phyloP scores from a whole-genome alignment of 2,888 invertebrate genomes.

The Harpagoxenus sublaevis region DNA sequence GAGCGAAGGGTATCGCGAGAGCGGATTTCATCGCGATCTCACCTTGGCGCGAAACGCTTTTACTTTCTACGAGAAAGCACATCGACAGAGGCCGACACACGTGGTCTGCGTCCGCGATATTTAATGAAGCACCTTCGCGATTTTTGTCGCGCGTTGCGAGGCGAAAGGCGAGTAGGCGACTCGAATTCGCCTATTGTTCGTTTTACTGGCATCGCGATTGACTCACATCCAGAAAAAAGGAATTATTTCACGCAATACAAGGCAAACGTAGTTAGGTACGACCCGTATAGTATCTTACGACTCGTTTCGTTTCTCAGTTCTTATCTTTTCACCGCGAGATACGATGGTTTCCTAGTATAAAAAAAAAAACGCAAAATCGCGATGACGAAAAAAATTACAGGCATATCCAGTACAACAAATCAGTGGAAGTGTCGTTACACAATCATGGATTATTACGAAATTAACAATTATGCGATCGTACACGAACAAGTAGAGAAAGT shows the following conservation, averaged over 20 bases:
- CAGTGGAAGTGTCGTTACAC: not conserved
- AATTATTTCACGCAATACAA: too few species aligned
- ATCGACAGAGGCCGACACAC: slow-evolving; percentile 41
- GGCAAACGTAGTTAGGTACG: not conserved
- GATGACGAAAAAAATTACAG: not conserved
- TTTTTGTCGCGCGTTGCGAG: slow-evolving; percentile 48
- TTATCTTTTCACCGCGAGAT: not conserved
- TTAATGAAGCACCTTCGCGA: not conserved
- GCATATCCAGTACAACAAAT: not conserved
- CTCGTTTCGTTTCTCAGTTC: not conserved
- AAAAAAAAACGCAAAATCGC: not conserved
- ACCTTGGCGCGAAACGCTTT: slow-evolving; percentile 78
- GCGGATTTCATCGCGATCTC: slow-evolving; percentile 67
- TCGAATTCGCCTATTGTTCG: not conserved
- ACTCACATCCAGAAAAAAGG: not conserved
- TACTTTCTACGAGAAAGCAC: slow-evolving; percentile 78
- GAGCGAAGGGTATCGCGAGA: slow-evolving; percentile 67
- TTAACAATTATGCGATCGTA: not conserved
- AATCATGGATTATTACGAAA: not conserved
- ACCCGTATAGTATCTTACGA: not conserved
- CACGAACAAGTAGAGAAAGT: slow-evolving; percentile 59
- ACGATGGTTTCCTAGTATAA: not conserved
- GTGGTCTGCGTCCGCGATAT: slow-evolving; percentile 60
- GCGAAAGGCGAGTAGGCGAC: not conserved
- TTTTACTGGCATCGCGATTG: not conserved